Evolutionary conservation across 2,888 invertebrate genomes (phyloP), one percentile per base, ranked within the genome.

Genomic region (Coenonympha glycerion): DNA sequence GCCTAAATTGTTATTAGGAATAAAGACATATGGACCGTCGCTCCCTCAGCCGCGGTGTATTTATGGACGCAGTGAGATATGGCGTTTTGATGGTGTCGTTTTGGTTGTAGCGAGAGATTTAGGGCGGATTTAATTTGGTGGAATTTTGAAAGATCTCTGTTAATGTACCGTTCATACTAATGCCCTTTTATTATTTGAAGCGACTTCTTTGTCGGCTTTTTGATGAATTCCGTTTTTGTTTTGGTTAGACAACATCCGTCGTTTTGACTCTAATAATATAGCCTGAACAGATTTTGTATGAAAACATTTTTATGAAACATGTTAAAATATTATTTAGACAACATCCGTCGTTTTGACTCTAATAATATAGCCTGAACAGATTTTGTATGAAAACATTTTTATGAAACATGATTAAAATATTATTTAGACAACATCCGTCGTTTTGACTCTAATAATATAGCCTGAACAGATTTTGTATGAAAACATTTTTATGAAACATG

Each of bases 1-100:
- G 82, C 78, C 78, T 71, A 82, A 87, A 87, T 85, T 85, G 87
- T 86, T 87, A 87, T 87, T 87, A 86, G 82, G 78, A 85, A 86
- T 86, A 85, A 82, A 87, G 86, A 86, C 85, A 80, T 82, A 87
- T 85, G 81, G 72, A 77, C 73, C 73, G 65, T 59, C 56, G 55
- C 68, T 9, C 3, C 24, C 1, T n/a, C n/a, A 13, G 5, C 6
- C 8, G 24, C 13, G 31, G 34, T 4, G 71, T 79, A 79, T 82
- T 79, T 82, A 83, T 81, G 76, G 78, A 64, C 59, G 59, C 64
- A 63, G 66, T 83, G 80, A 80, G 71, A 83, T 77, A 85, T 78
- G 79, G 69, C 71, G 69, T 78, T 84, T 82, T 83, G 84, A 85
- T 85, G 76, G 79, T 69, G 73, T 68, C 73, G 75, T 76, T 76